Conservation (phyloP, 2,797 vertebrate genomes). For the Sphenodon punctatus region DNA sequence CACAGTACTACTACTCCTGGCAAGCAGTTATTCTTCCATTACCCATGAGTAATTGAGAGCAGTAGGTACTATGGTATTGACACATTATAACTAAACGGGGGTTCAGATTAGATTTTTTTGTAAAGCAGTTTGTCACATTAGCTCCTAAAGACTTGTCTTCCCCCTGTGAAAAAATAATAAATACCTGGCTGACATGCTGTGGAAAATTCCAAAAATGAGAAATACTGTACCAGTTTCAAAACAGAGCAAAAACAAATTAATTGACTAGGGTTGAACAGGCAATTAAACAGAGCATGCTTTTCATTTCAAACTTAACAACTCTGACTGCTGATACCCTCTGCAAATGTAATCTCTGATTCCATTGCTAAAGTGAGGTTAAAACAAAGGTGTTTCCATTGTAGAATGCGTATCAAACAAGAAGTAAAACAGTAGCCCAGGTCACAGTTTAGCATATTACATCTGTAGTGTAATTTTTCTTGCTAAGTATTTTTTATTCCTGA, state of each 20-base stretch:
- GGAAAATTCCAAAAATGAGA: constrained; percentile 51
- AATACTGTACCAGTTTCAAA: constrained; percentile 45
- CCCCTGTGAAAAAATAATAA: constrained; percentile 42
- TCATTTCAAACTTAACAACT: constrained; percentile 39
- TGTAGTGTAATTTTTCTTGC: not conserved
- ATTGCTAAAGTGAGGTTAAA: constrained; percentile 17
- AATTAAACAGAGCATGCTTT: constrained; percentile 50
- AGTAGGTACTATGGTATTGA: constrained; percentile 8
- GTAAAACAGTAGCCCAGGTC: not conserved
- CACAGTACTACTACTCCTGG: not conserved
- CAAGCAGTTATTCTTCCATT: constrained; percentile 15
- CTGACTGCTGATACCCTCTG: constrained; percentile 23
- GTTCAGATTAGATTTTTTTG: not conserved
- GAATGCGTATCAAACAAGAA: not conserved
- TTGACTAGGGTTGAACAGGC: constrained; percentile 42
- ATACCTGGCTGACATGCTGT: constrained; percentile 27
- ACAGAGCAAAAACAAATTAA: constrained; percentile 44
- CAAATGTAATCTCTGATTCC: not conserved
- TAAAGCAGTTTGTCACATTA: constrained; percentile 47
- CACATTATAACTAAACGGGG: not conserved
- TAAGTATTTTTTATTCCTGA: not conserved
- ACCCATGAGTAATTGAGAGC: not conserved
- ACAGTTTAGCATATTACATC: not conserved
- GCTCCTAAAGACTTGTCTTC: constrained; percentile 31
- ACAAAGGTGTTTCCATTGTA: not conserved